Evolutionary conservation across 30 jellyfish, hydroid and myxozoan genomes (phyloP), one percentile per base, ranked within the genome.

Genomic region (Turritopsis rubra): DNA sequence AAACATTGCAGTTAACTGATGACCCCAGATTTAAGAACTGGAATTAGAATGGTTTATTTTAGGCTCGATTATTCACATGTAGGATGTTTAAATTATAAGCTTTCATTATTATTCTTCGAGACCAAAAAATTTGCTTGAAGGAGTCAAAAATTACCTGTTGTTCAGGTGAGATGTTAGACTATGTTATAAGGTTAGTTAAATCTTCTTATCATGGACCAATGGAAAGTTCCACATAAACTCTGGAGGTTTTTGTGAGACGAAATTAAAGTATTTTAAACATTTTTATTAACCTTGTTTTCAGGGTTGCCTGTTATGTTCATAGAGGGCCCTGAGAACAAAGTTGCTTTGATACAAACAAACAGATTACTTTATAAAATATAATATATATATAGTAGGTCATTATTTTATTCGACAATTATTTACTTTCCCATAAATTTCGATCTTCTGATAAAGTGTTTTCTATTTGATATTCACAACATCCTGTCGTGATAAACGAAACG

Each of bases 31-130:
- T n/a, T n/a, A n/a, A n/a, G n/a, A n/a, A n/a, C n/a, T n/a, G n/a
- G n/a, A n/a, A n/a, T n/a, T 41, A 41, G 97, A 90, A 21, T 85
- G 76, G 79, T 85, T 85, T 95, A 94, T 41, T 3, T 5, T 41
- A 41, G 60, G 60, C 60, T 41, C 13, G 9, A 5, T 41, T 41
- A 3, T 3, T 41, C 5, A 41, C 13, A 3, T 41, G 13, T 41
- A 41, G 60, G 60, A 41, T 41, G 60, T 41, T 41, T 41, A 41
- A 41, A 41, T 41, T 41, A 41, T 41, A 41, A n/a, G 60, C 60
- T 41, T 41, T n/a, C n/a, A n/a, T n/a, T n/a, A n/a, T n/a, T n/a
- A 5, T 41, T 41, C 13, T 5, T 41, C 13, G 60, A 41, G 13
- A 85, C 24, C 86, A 94, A 68, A 95, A n/a, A n/a, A n/a, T n/a